Evolutionary conservation across 2,113 vertebrate genomes (phyloP).

Genomic region (Danionella cerebrum): DNA sequence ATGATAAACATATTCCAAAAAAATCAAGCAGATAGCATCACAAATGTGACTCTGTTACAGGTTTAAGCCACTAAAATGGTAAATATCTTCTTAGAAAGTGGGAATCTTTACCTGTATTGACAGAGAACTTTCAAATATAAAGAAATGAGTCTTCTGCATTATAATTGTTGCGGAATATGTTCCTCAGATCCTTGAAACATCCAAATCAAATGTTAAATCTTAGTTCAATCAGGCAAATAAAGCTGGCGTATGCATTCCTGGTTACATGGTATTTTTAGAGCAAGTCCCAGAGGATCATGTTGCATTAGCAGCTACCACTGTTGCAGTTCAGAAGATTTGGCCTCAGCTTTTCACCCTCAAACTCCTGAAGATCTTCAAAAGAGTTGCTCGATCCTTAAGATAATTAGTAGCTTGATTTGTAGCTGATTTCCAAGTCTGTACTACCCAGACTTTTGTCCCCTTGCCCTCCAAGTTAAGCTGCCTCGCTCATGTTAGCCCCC

Average conservation of each 20-base stretch:
- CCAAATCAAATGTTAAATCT: slow-evolving; percentile 41
- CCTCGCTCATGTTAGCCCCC: slow-evolving; percentile 51
- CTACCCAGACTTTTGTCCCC: slow-evolving; percentile 21
- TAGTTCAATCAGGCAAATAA: slow-evolving; percentile 46
- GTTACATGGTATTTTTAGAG: slow-evolving; percentile 69
- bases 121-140: slow-evolving; percentile 5
- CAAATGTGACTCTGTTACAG: background rate
- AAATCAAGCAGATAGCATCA: background rate
- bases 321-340: slow-evolving; percentile 49
- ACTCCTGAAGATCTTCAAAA: background rate
- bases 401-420: slow-evolving; percentile 24
- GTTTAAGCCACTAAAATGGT: background rate
- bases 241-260: slow-evolving; percentile 45
- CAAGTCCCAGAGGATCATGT: slow-evolving; percentile 63
- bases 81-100: slow-evolving; percentile 5
- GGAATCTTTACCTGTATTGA: background rate
- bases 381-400: background rate
- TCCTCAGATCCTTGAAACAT: slow-evolving; percentile 35
- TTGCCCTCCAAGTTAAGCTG: slow-evolving; percentile 46
- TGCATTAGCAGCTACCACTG: slow-evolving; percentile 58
- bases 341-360: slow-evolving; percentile 34
- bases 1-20: slow-evolving; percentile 19
- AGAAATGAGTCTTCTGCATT: background rate
- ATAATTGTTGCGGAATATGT: slow-evolving; percentile 29
- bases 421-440: slow-evolving; percentile 33